Evolutionary conservation across 2,888 invertebrate species (phyloP).

Genomic region (Adelphocoris suturalis): DNA sequence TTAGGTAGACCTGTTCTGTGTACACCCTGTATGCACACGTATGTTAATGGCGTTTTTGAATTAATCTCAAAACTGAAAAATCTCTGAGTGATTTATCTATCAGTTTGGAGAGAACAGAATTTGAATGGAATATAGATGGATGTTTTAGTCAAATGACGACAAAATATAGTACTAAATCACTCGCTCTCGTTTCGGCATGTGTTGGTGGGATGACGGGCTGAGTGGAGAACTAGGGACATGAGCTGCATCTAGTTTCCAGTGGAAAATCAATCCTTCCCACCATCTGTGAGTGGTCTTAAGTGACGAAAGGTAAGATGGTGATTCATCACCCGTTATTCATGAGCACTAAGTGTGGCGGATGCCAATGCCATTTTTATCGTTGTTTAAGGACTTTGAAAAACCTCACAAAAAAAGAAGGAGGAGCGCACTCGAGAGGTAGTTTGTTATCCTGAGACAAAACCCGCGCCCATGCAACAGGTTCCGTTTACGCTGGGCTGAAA

Average conservation of each 20-base stretch:
- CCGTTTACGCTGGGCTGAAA: neutral
- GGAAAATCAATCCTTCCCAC: neutral
- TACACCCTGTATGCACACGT: no score
- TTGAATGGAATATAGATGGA: no score
- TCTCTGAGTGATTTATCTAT: no score
- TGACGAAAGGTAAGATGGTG: neutral
- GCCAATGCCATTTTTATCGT: conserved; percentile 8
- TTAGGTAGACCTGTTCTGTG: no score
- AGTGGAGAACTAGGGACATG: neutral
- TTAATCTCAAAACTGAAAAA: no score
- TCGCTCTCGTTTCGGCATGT: no score
- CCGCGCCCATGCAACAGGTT: conserved; percentile 47
- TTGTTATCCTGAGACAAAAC: conserved; percentile 31
- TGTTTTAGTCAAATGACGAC: no score
- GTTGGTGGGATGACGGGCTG: neutral
- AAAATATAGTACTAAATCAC: no score
- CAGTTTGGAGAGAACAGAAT: no score
- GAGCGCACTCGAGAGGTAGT: neutral
- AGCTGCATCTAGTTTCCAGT: neutral
- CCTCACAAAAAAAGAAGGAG: neutral
- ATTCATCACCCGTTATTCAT: conserved; percentile 4
- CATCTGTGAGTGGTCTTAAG: neutral
- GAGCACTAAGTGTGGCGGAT: neutral
- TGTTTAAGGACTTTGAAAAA: conserved; percentile 12
- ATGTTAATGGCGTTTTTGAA: no score